These are phyloP conservation scores for Nasonia longicornis DNA, from an alignment of 1,140 invertebrate species.

Conservation along the genomic window DNA sequence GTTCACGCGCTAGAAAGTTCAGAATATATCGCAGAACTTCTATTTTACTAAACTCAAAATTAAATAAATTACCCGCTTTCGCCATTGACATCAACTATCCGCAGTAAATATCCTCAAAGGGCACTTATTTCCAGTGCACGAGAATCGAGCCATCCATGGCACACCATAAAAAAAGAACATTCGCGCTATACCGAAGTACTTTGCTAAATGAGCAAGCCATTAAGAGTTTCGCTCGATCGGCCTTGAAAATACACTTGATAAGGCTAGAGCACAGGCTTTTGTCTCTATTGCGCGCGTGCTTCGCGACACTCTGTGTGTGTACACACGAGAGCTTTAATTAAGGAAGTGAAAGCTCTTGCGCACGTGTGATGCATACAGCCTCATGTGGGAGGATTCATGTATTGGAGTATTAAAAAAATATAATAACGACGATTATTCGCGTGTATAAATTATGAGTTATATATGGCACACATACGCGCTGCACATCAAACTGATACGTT, in stretches of 20 bases:
- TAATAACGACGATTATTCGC: too few species aligned
- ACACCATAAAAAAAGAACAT: neutral
- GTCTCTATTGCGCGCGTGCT: neutral
- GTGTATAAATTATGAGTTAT: too few species aligned
- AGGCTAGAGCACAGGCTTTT: neutral
- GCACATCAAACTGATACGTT: too few species aligned
- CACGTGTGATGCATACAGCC: neutral
- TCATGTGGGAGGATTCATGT: neutral
- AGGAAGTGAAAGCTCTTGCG: neutral
- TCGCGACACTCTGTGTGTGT: neutral
- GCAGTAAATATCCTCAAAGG: too few species aligned
- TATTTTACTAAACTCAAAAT: too few species aligned
- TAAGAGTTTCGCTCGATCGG: neutral
- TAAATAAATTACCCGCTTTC: too few species aligned
- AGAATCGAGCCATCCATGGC: neutral
- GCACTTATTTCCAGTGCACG: too few species aligned
- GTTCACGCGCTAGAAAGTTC: too few species aligned
- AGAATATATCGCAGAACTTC: too few species aligned
- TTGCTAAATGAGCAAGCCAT: neutral
- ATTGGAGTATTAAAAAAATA: too few species aligned
- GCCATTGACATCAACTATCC: too few species aligned
- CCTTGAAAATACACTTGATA: neutral
- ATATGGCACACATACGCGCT: too few species aligned
- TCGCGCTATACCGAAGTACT: neutral
- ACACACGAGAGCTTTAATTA: neutral